Base-by-base conservation (phyloP, 2,113 vertebrate species). In the Laticauda colubrina region DNA sequence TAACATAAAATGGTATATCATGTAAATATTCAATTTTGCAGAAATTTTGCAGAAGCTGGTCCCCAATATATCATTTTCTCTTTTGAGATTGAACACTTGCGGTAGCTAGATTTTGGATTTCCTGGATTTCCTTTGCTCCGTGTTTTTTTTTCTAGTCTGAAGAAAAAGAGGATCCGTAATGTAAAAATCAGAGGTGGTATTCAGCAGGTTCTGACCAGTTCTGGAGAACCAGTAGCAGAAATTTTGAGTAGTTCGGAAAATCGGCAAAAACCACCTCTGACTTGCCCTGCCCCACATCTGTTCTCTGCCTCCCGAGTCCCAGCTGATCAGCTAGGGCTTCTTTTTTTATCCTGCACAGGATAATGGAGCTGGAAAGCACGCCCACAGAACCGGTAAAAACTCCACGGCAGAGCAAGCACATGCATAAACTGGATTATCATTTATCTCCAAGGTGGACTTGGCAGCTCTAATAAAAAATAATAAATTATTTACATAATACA, bases 401-500 rank as follows among this genome's bases (percentile, higher is more conserved):
- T 53, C 48, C 51, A 59, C 3, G 24, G 23, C 15, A 61, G 55
- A 15, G 8, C 7, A 39, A 39, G 23, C 53, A 86, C 39, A 93
- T 90, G 29, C 26, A n/a, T 86, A 86, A 85, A 61, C 21, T 15
- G 15, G n/a, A 85, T 18, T 14, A 87, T 6, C 6, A 7, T 87
- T 6, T 93, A 81, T 53, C 88, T 54, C 15, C n/a, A 90, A 9
- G n/a, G 45, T 87, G 21, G 21, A 29, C 61, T 2, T 93, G 45
- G 57, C 56, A 87, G 81, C 18, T 91, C 85, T 64, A 91, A 53
- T 85, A 88, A n/a, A 88, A 92, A 93, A 59, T 4, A 14, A 85
- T 26, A 87, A 87, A 85, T 88, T 88, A 55, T 93, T 94, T 92
- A 81, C 89, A 90, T 91, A 69, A 4, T n/a, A 69, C 29, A 69